These are phyloP conservation scores for Ellobius talpinus DNA, from an alignment of 2,113 vertebrate genomes.

Conservation along the genomic window DNA sequence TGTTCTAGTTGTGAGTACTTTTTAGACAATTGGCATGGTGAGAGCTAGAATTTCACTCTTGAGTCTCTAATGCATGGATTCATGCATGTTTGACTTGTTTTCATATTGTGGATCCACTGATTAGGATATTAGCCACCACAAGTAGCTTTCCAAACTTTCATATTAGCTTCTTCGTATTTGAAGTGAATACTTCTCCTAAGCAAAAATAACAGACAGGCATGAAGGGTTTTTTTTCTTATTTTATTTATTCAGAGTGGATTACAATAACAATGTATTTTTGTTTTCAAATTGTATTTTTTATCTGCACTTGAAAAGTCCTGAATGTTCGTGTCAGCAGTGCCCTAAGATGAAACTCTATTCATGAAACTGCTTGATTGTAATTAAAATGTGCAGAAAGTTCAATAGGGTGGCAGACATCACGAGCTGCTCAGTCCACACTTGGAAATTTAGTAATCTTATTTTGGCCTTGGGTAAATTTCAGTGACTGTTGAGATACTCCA, in stretches of 20 bases:
- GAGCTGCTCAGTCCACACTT: slow-evolving; percentile 27
- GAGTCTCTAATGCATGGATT: neutral
- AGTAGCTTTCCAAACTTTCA: neutral
- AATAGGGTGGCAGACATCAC: neutral
- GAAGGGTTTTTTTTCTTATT: slow-evolving; percentile 13
- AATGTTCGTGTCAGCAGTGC: slow-evolving; percentile 18
- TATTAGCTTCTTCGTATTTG: neutral
- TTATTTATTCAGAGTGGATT: neutral
- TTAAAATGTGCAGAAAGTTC: slow-evolving; percentile 51
- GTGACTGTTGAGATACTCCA: slow-evolving; percentile 28
- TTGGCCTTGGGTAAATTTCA: slow-evolving; percentile 44
- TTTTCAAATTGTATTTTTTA: slow-evolving; percentile 34
- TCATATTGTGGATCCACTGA: neutral
- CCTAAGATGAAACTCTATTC: slow-evolving; percentile 43
- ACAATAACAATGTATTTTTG: neutral
- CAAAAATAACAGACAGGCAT: neutral
- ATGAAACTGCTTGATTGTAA: slow-evolving; percentile 51
- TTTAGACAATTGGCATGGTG: too few relatives aligned
- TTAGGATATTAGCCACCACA: slow-evolving; percentile 67
- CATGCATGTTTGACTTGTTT: neutral
- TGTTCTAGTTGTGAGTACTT: neutral
- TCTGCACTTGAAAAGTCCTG: slow-evolving; percentile 9
- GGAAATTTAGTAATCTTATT: slow-evolving; percentile 69
- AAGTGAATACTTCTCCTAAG: neutral
- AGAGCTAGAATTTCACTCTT: neutral